Conservation (phyloP, 1,140 invertebrate genomes). For the Helicoverpa armigera region DNA sequence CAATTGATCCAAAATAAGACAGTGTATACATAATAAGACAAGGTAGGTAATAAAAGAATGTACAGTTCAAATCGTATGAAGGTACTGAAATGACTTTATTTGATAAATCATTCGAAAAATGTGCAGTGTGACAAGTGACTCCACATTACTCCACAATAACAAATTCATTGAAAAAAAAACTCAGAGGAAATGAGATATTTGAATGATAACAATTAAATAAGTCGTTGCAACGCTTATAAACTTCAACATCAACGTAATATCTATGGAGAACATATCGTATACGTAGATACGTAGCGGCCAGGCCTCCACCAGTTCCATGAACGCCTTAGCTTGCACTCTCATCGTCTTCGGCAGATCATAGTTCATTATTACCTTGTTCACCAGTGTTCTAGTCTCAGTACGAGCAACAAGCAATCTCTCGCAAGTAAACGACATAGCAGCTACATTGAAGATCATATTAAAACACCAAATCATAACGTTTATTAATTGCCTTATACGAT, state of each 20-base stretch:
- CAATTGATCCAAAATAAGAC: too few relatives aligned
- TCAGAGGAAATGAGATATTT: constrained; percentile 25
- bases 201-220: constrained; percentile 61
- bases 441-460: not conserved
- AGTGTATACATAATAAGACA: too few relatives aligned
- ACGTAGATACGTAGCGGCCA: constrained; percentile 62
- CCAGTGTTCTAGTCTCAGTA: constrained; percentile 57
- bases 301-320: constrained; percentile 64
- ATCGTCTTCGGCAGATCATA: too few relatives aligned
- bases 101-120: too few relatives aligned
- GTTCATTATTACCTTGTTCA: constrained; percentile 66
- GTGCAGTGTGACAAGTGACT: too few relatives aligned
- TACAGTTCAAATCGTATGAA: too few relatives aligned
- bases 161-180: too few relatives aligned
- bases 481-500: not conserved
- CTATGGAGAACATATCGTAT: constrained; percentile 67
- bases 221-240: constrained; percentile 70
- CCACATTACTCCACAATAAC: too few relatives aligned
- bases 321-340: constrained; percentile 54
- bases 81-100: too few relatives aligned
- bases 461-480: constrained; percentile 25
- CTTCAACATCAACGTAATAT: constrained; percentile 66
- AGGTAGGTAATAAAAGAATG: too few relatives aligned
- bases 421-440: not conserved
- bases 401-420: constrained; percentile 49